Evolutionary conservation across 2,888 invertebrate species (phyloP).

Genomic region (Blomia tropicalis): DNA sequence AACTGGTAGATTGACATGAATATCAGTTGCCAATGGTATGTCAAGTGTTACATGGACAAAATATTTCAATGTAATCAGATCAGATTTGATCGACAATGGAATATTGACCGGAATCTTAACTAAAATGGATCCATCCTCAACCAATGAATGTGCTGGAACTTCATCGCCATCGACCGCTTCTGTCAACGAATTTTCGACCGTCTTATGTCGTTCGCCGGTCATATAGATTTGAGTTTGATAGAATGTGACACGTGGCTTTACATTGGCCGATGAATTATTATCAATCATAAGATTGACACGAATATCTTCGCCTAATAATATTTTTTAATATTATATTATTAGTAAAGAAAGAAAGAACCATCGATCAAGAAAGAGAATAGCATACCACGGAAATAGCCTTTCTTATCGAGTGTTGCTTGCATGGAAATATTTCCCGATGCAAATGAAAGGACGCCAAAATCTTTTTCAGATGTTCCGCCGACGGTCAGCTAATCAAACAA

Average conservation of each 20-base stretch:
- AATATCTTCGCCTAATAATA: conserved; percentile 20
- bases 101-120: conserved; percentile 14
- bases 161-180: conserved; percentile 20
- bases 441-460: conserved; percentile 21
- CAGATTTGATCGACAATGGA: conserved; percentile 15
- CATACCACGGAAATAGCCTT: conserved; percentile 20
- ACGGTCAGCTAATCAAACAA: conserved; percentile 13
- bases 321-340: background rate
- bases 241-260: conserved; percentile 20
- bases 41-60: conserved; percentile 22
- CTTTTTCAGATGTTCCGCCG: conserved; percentile 22
- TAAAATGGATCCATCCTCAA: background rate
- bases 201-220: conserved; percentile 21
- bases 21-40: conserved; percentile 21
- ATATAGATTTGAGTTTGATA: conserved; percentile 23
- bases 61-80: conserved; percentile 20
- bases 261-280: conserved; percentile 19
- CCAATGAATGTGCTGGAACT: background rate
- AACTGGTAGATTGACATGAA: conserved; percentile 22
- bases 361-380: background rate
- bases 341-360: background rate
- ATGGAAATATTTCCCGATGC: conserved; percentile 19
- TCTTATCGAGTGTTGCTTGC: conserved; percentile 12
- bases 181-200: conserved; percentile 16
- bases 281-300: conserved; percentile 10